Evolutionary conservation across 2,797 vertebrate genomes (phyloP).

Genomic region (Paratrypauchen microcephalus): DNA sequence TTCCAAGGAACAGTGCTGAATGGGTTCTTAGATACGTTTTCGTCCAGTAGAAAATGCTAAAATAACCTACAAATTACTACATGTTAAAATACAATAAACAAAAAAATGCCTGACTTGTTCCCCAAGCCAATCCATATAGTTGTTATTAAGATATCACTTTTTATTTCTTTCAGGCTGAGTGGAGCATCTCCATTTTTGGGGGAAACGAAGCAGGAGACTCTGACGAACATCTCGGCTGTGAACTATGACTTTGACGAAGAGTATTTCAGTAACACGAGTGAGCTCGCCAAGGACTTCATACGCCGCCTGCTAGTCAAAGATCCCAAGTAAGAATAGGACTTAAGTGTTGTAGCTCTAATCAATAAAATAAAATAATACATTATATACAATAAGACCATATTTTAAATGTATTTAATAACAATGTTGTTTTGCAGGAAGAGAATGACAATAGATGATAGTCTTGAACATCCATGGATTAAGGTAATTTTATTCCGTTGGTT

Average conservation of each 20-base stretch:
- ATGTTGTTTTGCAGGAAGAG: constrained; percentile 81
- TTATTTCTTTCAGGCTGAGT: constrained; percentile 77
- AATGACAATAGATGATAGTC: constrained; percentile 94
- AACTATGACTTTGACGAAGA: constrained; percentile 98
- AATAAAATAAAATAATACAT: background rate
- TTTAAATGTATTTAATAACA: background rate
- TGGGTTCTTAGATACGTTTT: background rate
- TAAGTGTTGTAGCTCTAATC: background rate
- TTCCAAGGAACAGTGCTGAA: background rate
- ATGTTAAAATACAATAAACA: too few species aligned
- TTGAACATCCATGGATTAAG: constrained; percentile 98
- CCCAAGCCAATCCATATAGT: background rate
- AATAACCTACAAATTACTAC: too few species aligned
- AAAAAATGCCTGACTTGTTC: too few species aligned
- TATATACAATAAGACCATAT: too few species aligned
- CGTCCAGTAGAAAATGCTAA: too few species aligned
- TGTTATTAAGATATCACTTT: background rate
- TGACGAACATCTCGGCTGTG: constrained; percentile 95
- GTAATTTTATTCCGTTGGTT: constrained; percentile 59
- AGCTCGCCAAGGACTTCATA: constrained; percentile 98
- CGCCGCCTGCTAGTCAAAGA: constrained; percentile 94
- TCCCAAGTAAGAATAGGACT: constrained; percentile 83
- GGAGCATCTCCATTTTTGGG: constrained; percentile 95
- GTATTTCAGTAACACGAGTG: constrained; percentile 95
- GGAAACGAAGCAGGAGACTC: constrained; percentile 95